phyloP scores from a whole-genome alignment of 2,113 vertebrate genomes.

The Myxocyprinus asiaticus region DNA sequence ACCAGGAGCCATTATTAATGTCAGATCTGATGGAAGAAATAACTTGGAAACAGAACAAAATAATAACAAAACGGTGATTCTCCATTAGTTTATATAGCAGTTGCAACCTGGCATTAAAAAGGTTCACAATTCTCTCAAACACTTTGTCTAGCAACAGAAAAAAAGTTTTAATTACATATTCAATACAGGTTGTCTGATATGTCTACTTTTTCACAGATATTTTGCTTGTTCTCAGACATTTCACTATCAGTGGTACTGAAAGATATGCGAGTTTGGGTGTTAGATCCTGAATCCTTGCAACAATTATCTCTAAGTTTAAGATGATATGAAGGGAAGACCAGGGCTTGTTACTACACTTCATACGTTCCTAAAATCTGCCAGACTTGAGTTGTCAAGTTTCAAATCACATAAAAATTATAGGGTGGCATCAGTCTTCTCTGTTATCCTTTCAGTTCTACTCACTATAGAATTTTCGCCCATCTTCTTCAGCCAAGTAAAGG shows the following conservation, averaged over 20 bases:
- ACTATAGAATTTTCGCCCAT: not conserved
- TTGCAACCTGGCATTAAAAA: constrained; percentile 81
- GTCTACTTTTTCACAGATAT: constrained; percentile 75
- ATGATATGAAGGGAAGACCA: constrained; percentile 69
- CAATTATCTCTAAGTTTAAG: constrained; percentile 68
- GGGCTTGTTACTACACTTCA: constrained; percentile 62
- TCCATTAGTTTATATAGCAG: constrained; percentile 74
- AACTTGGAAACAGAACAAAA: constrained; percentile 46
- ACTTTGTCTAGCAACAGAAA: constrained; percentile 75
- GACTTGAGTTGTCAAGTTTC: not conserved
- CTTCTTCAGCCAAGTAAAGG: constrained; percentile 6
- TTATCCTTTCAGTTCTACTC: constrained; percentile 10
- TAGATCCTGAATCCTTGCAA: constrained; percentile 62
- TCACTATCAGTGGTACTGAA: constrained; percentile 64
- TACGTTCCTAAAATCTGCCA: constrained; percentile 14
- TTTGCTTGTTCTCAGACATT: constrained; percentile 64
- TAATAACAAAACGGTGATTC: constrained; percentile 51
- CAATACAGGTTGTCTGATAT: constrained; percentile 72
- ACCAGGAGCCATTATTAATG: too few relatives aligned
- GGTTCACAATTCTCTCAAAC: constrained; percentile 76
- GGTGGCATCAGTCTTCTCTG: not conserved
- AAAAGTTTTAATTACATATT: constrained; percentile 66
- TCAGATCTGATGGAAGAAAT: not conserved
- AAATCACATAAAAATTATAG: too few relatives aligned
- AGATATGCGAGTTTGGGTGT: constrained; percentile 61